Percentiles rank a stretch among this genome's conserved stretches.
Conservation (phyloP, 2,113 vertebrate genomes). For the Pipa parva region DNA sequence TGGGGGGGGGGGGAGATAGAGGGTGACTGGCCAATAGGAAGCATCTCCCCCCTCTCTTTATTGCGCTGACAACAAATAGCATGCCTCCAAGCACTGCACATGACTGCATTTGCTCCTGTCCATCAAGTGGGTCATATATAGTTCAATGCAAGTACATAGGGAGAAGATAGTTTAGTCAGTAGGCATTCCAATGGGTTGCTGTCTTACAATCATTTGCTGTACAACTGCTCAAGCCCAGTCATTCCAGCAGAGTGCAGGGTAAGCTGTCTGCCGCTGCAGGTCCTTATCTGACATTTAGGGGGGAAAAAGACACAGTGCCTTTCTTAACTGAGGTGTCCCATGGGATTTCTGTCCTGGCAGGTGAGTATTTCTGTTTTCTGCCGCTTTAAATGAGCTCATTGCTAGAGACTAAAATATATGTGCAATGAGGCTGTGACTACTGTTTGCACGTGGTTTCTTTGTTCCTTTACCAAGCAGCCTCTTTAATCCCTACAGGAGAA, state of each 20-base stretch:
- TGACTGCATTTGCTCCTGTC: slow-evolving; percentile 84
- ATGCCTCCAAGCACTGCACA: slow-evolving; percentile 61
- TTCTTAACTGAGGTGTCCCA: not conserved
- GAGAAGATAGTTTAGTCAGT: slow-evolving; percentile 47
- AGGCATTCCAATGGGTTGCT: slow-evolving; percentile 12
- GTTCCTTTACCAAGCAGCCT: slow-evolving; percentile 6
- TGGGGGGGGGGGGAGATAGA: not conserved
- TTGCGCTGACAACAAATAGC: slow-evolving; percentile 67
- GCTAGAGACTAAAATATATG: slow-evolving; percentile 4
- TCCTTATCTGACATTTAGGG: not conserved
- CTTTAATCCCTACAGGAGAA: not conserved
- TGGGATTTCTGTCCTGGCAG: not conserved
- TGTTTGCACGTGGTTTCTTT: slow-evolving; percentile 30
- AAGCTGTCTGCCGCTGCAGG: not conserved
- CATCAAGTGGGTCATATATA: slow-evolving; percentile 90
- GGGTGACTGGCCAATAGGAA: slow-evolving; percentile 70
- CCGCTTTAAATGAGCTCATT: not conserved
- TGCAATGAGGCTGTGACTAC: not conserved
- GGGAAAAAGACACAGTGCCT: not conserved
- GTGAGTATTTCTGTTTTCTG: slow-evolving; percentile 32
- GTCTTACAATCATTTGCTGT: not conserved
- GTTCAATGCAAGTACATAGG: slow-evolving; percentile 76
- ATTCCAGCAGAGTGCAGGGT: slow-evolving; percentile 9
- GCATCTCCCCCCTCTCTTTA: slow-evolving; percentile 54
- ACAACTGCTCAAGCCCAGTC: not conserved